phyloP scores from a whole-genome alignment of 1,140 invertebrate species.

The Zaprionus vittiger region DNA sequence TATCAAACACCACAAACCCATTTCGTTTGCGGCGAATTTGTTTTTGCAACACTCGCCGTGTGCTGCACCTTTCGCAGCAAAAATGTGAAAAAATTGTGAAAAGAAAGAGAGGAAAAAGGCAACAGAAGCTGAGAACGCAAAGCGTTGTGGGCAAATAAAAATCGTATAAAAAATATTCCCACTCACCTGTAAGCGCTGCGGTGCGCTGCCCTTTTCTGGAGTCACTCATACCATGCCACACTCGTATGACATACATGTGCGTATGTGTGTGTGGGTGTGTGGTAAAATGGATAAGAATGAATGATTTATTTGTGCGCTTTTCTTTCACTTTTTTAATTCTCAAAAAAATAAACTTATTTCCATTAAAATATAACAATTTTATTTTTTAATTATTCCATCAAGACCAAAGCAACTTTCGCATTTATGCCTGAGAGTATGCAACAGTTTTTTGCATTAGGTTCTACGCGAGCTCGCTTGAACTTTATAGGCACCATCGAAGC shows the following conservation, averaged over 20 bases:
- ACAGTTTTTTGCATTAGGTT: not conserved
- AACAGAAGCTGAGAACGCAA: not conserved
- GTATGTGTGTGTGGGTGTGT: not conserved
- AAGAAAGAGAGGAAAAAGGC: conserved; percentile 14
- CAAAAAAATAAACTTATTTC: not conserved
- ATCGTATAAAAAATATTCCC: conserved; percentile 55
- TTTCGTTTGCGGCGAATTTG: conserved; percentile 73
- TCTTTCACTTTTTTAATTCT: not conserved
- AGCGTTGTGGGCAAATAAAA: conserved; percentile 41
- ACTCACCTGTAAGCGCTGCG: conserved; percentile 39
- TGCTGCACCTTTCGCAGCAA: conserved; percentile 41
- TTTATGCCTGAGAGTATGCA: not conserved
- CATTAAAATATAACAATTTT: not conserved
- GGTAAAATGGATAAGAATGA: not conserved
- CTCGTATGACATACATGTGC: not conserved
- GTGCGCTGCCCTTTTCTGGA: not conserved
- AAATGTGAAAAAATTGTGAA: conserved; percentile 53
- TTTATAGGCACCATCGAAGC: not conserved
- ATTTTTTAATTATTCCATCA: too few relatives aligned
- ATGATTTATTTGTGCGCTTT: not conserved
- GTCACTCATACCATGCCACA: conserved; percentile 1
- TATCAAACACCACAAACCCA: conserved; percentile 71
- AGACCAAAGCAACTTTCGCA: not conserved
- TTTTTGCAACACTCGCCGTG: conserved; percentile 51
- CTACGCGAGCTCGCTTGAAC: not conserved